Evolutionary conservation across 2,113 vertebrate species (phyloP).

Genomic region (Planiliza haematocheilus): DNA sequence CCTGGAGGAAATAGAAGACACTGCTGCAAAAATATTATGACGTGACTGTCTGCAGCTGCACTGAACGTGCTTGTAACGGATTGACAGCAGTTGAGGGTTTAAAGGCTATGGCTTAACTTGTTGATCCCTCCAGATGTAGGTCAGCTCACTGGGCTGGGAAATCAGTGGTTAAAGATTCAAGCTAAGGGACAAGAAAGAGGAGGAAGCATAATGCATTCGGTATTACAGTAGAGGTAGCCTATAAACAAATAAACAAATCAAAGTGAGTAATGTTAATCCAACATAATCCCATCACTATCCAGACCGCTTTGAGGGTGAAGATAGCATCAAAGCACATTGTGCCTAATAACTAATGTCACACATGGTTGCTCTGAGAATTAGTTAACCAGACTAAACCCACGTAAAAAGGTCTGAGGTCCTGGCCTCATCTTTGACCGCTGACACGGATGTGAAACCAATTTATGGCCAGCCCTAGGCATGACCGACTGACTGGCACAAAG

Average conservation of each 20-base stretch:
- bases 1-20: background rate
- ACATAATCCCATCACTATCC: conserved; percentile 65
- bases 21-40: conserved; percentile 7
- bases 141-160: conserved; percentile 37
- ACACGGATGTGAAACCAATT: conserved; percentile 37
- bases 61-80: conserved; percentile 68
- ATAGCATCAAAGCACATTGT: conserved; percentile 30
- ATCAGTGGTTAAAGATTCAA: conserved; percentile 26
- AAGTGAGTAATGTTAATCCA: conserved; percentile 57
- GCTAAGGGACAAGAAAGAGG: conserved; percentile 1
- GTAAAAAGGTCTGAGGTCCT: conserved; percentile 54
- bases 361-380: conserved; percentile 29
- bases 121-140: conserved; percentile 79
- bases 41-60: conserved; percentile 61
- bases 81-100: conserved; percentile 74
- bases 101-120: conserved; percentile 77
- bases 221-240: conserved; percentile 23
- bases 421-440: conserved; percentile 28
- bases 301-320: conserved; percentile 46
- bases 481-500: conserved; percentile 36
- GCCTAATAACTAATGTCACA: conserved; percentile 46
- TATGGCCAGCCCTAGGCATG: conserved; percentile 21
- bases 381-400: conserved; percentile 47
- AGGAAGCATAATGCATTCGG: background rate
- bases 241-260: conserved; percentile 60